Evolutionary conservation across 2,797 vertebrate species (phyloP), one percentile per base, ranked within the genome.

Genomic region (Hybognathus amarus): DNA sequence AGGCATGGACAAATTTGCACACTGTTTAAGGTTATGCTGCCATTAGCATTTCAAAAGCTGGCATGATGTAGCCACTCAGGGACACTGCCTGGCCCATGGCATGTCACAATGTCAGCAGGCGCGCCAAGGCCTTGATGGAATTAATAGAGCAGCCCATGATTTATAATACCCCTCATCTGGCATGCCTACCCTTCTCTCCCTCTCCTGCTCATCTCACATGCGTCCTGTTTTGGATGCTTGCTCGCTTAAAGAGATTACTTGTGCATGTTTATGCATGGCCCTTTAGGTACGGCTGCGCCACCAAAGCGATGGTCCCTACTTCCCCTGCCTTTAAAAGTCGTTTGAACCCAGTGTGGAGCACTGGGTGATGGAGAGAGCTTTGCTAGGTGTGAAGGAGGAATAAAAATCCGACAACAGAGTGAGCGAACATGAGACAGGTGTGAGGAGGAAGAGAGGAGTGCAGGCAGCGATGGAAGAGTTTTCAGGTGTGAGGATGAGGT

Each of bases 11-110:
- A 95, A 88, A 93, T 92, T 92, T 87, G 56, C 86, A 45, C 82
- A 92, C 90, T 92, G 93, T 95, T 96, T 95, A 95, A 95, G 92
- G 94, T 96, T 94, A 95, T 93, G 94, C 91, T 90, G 40, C 91
- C 92, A 96, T 96, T 96, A 95, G 92, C 94, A 95, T 96, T 95
- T 96, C 91, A 96, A 96, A 95, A 94, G 92, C 85, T 50, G 36
- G 80, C 63, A 40, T 79, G 79, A 63, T 66, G 84, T 82, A 77
- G 77, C 91, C 93, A 93, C 92, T 90, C 87, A 83, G 94, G 93
- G 94, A 95, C 90, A 67, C 88, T 84, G 83, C 73, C 87, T 91
- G 90, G 93, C 91, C 89, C 87, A 87, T 90, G 90, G 86, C 88
- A 79, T 95, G 94, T 93, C 93, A 94, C 92, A 95, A 94, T 95